A percentile compares a stretch with the other conserved stretches of the same genome.
phyloP scores from a whole-genome alignment of 2,113 vertebrate species.

The Pandion haliaetus region DNA sequence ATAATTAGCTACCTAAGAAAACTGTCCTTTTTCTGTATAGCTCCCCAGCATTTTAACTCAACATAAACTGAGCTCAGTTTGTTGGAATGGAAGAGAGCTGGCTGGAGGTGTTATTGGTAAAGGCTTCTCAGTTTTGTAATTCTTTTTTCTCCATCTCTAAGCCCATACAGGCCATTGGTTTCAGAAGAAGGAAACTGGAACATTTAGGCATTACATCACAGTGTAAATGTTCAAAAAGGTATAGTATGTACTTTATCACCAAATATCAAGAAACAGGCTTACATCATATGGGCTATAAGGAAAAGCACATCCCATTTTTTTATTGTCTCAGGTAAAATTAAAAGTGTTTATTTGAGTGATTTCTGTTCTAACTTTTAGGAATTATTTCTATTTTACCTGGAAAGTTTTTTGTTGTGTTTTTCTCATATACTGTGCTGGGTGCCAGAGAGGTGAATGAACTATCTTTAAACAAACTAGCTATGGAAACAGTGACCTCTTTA shows the following conservation, averaged over 20 bases:
- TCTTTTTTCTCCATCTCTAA: neutral
- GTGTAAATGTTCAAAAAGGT: neutral
- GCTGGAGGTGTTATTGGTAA: neutral
- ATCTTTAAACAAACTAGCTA: neutral
- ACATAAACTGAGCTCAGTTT: neutral
- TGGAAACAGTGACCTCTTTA: neutral
- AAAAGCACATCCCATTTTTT: neutral
- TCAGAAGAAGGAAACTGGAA: neutral
- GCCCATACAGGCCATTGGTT: fast-evolving
- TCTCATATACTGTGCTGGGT: neutral
- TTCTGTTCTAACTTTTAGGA: neutral
- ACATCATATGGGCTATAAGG: neutral
- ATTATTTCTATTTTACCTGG: neutral
- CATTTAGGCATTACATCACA: neutral
- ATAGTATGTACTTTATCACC: neutral
- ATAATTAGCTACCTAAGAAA: neutral
- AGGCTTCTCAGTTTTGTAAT: neutral
- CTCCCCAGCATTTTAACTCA: neutral
- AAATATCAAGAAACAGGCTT: neutral
- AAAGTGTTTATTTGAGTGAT: neutral
- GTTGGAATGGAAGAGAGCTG: neutral
- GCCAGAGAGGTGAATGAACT: neutral
- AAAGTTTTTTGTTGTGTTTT: neutral
- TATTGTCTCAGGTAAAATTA: neutral
- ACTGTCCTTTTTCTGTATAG: neutral